Evolutionary conservation across 2,888 invertebrate genomes (phyloP), one percentile per base, ranked within the genome.

Genomic region (Napeogenes inachia): DNA sequence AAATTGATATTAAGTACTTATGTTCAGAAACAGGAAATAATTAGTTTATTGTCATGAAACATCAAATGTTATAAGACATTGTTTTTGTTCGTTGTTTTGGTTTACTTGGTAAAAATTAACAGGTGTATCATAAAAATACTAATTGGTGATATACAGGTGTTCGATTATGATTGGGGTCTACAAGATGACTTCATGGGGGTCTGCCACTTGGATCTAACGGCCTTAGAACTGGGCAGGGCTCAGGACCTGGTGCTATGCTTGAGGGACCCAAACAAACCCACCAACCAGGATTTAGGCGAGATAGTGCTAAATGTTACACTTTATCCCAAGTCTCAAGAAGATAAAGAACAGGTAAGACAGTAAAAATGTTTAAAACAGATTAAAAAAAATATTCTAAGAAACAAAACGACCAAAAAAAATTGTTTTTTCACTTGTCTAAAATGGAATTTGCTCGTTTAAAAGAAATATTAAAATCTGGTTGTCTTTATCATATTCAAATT

Each of bases 181-280:
- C 94, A 96, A 88, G 99, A 99, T 82, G 99, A 99, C 90, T 98
- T 98, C 81, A 99, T 99, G 98, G 99, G 99, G 1, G 93, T 95
- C 59, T 95, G 97, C 6, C 93, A 93, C 68, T 82, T 99, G 70
- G 97, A 98, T 81, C 92, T 99, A 60, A 95, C 95, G 0, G 93
- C 94, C 54, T 82, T 98, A 68, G 97, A 98, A 74, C 91, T 97
- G 58, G 95, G 94, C 56, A 91, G 94, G 66, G 85, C 93, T 2
- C 94, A 93, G 72, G 98, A 99, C 75, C 82, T 98, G 69, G 93
- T 92, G 61, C 90, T 99, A 57, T 93, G 94, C 70, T 92, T 99
- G 30, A 94, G 94, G 69, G 98, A 98, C 79, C 94, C 95, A 0
- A 92, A 92, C 59, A 93, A 94, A 70, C 92, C 93, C 0, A 91